Evolutionary conservation across 2,113 vertebrate genomes (phyloP), one percentile per base, ranked within the genome.

Genomic region (Microcebus murinus): DNA sequence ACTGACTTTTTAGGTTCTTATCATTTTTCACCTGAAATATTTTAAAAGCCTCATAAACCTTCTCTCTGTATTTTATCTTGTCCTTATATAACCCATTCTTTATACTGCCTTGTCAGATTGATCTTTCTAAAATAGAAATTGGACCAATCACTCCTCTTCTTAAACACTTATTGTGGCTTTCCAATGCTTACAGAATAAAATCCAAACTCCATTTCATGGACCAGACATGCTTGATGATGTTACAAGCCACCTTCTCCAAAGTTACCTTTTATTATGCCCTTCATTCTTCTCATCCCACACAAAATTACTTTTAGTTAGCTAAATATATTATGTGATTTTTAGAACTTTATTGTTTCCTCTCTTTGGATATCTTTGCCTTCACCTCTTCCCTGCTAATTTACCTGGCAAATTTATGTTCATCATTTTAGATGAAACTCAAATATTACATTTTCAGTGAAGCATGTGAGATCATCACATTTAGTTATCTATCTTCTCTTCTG

Each of bases 41-140:
- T 95, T 93, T 76, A 89, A 91, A 67, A 39, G 0, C 21, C 42
- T 97, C 70, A 63, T 90, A 52, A 84, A 67, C 23, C 11, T 82
- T 95, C 29, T 82, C n/a, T 91, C 34, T 45, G 39, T 42, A 79
- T 76, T 21, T 31, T 81, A 79, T 48, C 55, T 83, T 82, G 20
- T 79, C 57, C 7, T 71, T 31, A 10, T 36, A 59, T 34, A 92
- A 80, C 42, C 48, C 20, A 77, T 89, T 85, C 67, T 81, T 96
- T 48, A 89, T 10, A 12, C 10, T 73, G 77, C 13, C 31, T 95
- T 96, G 65, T 71, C 84, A 94, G 84, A 88, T 57, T 90, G 52
- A 90, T 76, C 63, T 95, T 83, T 70, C 83, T 73, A 87, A 93
- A 92, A 76, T 84, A 76, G 39, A 81, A 89, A 80, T 70, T 80